Conservation (phyloP, 1,140 invertebrate species). For the Drosophila subobscura region DNA sequence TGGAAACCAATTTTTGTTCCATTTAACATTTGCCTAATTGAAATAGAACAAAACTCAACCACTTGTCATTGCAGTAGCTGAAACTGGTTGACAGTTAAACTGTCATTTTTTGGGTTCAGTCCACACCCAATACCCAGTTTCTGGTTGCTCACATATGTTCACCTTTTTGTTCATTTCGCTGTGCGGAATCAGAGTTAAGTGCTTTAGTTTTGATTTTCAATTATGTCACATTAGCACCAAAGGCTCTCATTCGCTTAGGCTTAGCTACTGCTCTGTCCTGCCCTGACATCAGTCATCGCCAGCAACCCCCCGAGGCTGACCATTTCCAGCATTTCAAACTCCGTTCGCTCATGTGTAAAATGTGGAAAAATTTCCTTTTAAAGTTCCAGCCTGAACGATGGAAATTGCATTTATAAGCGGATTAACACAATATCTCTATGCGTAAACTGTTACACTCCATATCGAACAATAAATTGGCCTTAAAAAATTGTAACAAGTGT, state of each 20-base stretch:
- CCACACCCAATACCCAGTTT: neutral
- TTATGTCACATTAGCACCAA: slow-evolving; percentile 79
- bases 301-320: slow-evolving; percentile 55
- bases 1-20: slow-evolving; percentile 21
- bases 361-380: slow-evolving; percentile 58
- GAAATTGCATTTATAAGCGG: slow-evolving; percentile 71
- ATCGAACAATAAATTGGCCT: slow-evolving; percentile 60
- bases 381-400: slow-evolving; percentile 56
- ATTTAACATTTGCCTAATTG: slow-evolving; percentile 64
- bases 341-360: slow-evolving; percentile 70
- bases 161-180: slow-evolving; percentile 74
- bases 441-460: neutral
- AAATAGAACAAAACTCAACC: slow-evolving; percentile 36
- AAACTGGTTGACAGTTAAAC: slow-evolving; percentile 78
- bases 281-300: slow-evolving; percentile 53
- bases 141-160: slow-evolving; percentile 66
- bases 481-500: slow-evolving; percentile 77
- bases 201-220: slow-evolving; percentile 83
- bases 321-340: slow-evolving; percentile 41
- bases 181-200: slow-evolving; percentile 72
- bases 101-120: slow-evolving; percentile 63
- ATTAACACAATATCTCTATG: slow-evolving; percentile 53
- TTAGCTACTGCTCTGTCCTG: slow-evolving; percentile 52
- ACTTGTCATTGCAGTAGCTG: slow-evolving; percentile 56
- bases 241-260: slow-evolving; percentile 31